Conservation (phyloP, 2,797 vertebrate genomes). For the Lagorchestes hirsutus region DNA sequence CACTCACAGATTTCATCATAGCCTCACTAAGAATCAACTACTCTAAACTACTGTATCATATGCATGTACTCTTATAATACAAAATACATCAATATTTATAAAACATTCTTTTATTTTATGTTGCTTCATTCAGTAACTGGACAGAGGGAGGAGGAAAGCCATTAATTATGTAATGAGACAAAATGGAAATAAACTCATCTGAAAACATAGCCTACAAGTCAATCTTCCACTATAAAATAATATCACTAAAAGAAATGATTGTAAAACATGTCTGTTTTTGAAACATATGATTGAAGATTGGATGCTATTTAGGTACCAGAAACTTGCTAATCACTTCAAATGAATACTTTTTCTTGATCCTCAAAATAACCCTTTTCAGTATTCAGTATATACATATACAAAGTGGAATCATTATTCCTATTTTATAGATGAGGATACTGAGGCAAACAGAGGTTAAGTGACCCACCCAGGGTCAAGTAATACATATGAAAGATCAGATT, state of each 20-base stretch:
- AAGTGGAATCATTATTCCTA: background rate
- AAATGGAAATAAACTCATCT: slow-evolving; percentile 64
- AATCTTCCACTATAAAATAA: background rate
- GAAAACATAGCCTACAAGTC: slow-evolving; percentile 20
- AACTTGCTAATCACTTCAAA: background rate
- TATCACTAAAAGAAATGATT: background rate
- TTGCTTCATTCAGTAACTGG: too few species aligned
- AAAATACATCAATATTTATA: too few species aligned
- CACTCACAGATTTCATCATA: too few species aligned
- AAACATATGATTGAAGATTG: slow-evolving; percentile 11
- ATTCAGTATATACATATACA: too few species aligned
- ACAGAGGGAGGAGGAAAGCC: background rate
- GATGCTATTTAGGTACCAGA: background rate
- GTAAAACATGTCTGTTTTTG: background rate
- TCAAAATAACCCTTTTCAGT: background rate
- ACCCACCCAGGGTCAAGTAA: accelerated
- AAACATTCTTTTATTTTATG: too few species aligned
- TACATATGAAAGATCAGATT: background rate
- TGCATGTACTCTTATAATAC: too few species aligned
- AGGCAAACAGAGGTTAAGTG: too few species aligned
- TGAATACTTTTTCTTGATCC: background rate
- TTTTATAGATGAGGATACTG: background rate
- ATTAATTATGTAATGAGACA: slow-evolving; percentile 68
- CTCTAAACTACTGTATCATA: too few species aligned
- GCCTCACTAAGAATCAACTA: too few species aligned